A percentile compares a stretch with the other conserved stretches of the same genome.
phyloP scores from a whole-genome alignment of 2,888 invertebrate species.

The Ochropacha duplaris region DNA sequence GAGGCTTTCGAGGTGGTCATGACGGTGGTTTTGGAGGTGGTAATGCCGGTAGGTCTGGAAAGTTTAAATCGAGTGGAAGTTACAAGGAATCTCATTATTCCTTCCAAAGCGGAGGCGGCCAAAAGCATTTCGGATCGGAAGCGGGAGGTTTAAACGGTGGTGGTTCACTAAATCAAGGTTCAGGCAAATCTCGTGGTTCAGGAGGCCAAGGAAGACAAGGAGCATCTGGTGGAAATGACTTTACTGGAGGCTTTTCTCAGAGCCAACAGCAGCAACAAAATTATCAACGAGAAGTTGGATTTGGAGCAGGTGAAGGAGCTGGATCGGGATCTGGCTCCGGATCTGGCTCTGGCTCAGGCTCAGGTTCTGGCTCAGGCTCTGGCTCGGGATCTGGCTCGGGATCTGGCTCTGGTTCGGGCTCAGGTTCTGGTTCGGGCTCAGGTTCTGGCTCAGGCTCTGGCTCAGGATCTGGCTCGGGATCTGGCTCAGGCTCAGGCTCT shows the following conservation, averaged over 20 bases:
- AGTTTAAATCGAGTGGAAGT: conserved; percentile 16
- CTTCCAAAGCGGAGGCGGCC: conserved; percentile 28
- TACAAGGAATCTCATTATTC: conserved; percentile 41
- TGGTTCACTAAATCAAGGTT: too few species aligned
- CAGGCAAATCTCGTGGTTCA: background rate
- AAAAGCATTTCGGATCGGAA: background rate
- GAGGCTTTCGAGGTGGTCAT: background rate
- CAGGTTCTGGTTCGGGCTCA: conserved; percentile 2
- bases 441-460: conserved; percentile 2
- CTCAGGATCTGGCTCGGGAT: conserved; percentile 1
- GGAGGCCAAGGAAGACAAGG: background rate
- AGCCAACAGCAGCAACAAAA: background rate
- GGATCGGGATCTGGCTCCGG: conserved; percentile 5
- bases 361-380: conserved; percentile 5
- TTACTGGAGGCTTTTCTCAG: background rate
- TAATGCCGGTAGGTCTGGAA: background rate
- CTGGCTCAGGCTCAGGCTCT: conserved; percentile 5
- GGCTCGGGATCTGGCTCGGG: conserved; percentile 3
- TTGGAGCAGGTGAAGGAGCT: conserved; percentile 11
- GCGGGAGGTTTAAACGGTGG: background rate
- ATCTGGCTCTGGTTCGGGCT: conserved; percentile 2
- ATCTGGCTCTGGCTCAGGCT: conserved; percentile 3
- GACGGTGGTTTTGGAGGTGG: background rate
- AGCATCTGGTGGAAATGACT: too few species aligned
- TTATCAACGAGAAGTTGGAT: background rate